Conservation (phyloP, 2,797 vertebrate species). For the Hippoglossus hippoglossus region DNA sequence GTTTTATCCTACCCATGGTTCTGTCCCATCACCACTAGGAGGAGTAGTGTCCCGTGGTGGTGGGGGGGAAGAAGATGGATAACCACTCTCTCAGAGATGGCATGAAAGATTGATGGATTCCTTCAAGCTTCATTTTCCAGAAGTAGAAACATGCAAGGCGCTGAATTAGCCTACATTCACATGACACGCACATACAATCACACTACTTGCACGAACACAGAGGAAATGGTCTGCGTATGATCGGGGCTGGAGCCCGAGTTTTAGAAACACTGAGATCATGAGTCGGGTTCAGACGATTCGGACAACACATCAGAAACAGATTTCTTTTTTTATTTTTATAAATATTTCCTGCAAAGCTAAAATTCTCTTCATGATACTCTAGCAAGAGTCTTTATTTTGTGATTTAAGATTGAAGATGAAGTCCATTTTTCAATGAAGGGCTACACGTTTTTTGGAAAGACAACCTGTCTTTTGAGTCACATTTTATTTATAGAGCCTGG, state of each 20-base stretch:
- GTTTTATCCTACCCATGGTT: constrained; percentile 8
- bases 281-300: constrained; percentile 1
- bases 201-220: constrained; percentile 33
- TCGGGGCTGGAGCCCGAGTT: not conserved
- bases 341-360: not conserved
- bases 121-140: constrained; percentile 72
- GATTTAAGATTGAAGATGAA: not conserved
- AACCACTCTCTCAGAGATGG: constrained; percentile 41
- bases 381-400: not conserved
- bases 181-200: constrained; percentile 54
- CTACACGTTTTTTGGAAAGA: not conserved
- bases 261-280: constrained; percentile 11
- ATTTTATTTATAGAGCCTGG: not conserved
- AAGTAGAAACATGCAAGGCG: constrained; percentile 61
- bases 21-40: constrained; percentile 61
- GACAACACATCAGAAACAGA: not conserved
- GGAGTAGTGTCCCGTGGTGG: constrained; percentile 66
- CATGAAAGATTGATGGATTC: constrained; percentile 72
- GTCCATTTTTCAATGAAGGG: no score
- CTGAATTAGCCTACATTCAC: constrained; percentile 63
- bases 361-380: not conserved
- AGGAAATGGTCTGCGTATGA: not conserved
- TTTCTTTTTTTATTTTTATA: not conserved
- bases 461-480: not conserved
- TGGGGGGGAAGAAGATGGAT: not conserved